A percentile compares a stretch with the other conserved stretches of the same genome.
Evolutionary conservation across 2,113 vertebrate species (phyloP).

Genomic region (Cranoglanis bouderius): DNA sequence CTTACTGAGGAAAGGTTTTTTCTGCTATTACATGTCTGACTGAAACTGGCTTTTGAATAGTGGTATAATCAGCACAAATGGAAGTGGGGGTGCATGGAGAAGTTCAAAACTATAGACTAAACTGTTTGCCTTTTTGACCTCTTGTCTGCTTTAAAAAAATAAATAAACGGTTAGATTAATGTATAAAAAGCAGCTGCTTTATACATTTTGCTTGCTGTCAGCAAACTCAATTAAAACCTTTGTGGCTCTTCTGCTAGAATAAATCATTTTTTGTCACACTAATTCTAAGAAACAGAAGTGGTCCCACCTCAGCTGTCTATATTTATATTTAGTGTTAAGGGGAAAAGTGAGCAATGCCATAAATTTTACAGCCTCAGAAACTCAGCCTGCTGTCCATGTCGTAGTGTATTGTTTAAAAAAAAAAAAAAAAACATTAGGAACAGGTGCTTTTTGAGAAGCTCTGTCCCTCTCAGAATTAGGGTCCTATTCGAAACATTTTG

Average conservation of each 20-base stretch:
- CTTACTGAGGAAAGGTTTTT: background rate
- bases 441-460: conserved; percentile 43
- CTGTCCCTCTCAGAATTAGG: conserved; percentile 27
- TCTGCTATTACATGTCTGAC: conserved; percentile 4
- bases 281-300: conserved; percentile 57
- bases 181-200: conserved; percentile 54
- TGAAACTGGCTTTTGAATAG: background rate
- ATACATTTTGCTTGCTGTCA: conserved; percentile 54
- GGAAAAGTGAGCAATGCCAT: conserved; percentile 57
- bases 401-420: conserved; percentile 20
- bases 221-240: conserved; percentile 59
- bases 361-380: conserved; percentile 57
- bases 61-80: conserved; percentile 5
- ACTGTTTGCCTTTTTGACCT: conserved; percentile 24
- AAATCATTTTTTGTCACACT: conserved; percentile 61
- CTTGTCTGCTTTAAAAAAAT: conserved; percentile 14
- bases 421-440: background rate
- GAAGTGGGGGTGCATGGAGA: background rate
- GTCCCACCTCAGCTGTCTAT: conserved; percentile 68
- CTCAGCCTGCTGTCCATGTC: conserved; percentile 52
- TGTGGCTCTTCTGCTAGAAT: conserved; percentile 58
- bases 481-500: conserved; percentile 27
- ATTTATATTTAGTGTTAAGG: conserved; percentile 71
- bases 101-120: conserved; percentile 22
- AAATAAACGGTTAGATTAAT: conserved; percentile 39